A percentile compares a stretch with the other conserved stretches of the same genome.
phyloP scores from a whole-genome alignment of 2,113 vertebrate genomes.

The Mixornis gularis region DNA sequence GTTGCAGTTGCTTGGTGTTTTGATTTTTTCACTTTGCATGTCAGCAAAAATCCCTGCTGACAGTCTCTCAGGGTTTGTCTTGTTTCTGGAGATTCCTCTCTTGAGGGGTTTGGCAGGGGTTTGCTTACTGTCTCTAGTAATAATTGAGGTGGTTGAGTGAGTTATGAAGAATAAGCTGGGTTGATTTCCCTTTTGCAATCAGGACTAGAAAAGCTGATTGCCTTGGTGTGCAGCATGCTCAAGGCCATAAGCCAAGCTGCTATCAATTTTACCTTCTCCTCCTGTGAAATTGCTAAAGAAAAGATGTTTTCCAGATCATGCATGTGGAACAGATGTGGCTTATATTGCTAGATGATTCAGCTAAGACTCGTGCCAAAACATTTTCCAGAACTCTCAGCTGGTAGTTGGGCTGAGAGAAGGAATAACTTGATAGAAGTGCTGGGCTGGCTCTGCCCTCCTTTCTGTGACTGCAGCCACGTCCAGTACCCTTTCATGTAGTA shows the following conservation, averaged over 20 bases:
- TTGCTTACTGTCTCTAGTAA: neutral
- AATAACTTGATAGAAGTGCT: neutral
- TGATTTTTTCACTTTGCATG: neutral
- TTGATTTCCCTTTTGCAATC: neutral
- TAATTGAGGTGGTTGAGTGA: neutral
- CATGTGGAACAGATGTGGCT: conserved; percentile 21
- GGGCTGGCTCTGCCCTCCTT: neutral
- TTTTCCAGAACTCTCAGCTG: neutral
- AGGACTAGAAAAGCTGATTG: neutral
- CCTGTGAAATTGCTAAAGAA: conserved; percentile 24
- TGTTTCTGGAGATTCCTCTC: neutral
- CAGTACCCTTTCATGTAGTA: neutral
- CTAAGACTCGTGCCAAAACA: neutral
- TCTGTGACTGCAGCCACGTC: neutral
- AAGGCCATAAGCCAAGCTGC: neutral
- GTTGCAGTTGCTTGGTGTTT: neutral
- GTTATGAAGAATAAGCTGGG: neutral
- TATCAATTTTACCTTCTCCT: conserved; percentile 17
- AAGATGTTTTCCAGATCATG: conserved; percentile 17
- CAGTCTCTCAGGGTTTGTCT: neutral
- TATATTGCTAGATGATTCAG: conserved; percentile 28
- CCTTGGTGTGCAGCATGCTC: neutral
- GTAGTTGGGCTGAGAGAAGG: neutral
- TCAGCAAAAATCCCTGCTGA: neutral
- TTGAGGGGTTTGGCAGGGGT: neutral